These are phyloP conservation scores for Apodemia zela DNA, from an alignment of 2,888 invertebrate genomes.

Conservation along the genomic window DNA sequence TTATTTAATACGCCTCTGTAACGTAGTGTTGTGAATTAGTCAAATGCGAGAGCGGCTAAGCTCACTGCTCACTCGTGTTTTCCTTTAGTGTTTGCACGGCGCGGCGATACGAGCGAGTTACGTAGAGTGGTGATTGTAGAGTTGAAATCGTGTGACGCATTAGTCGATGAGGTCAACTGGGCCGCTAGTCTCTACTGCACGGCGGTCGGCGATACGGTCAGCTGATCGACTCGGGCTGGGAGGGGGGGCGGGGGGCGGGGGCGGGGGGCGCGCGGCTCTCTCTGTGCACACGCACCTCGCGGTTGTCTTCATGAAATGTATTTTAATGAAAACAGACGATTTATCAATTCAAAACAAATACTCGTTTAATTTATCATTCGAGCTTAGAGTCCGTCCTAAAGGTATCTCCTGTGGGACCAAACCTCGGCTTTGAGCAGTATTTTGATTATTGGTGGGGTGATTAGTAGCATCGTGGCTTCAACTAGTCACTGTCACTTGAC, in stretches of 20 bases:
- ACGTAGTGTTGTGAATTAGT: background rate
- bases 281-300: conserved; percentile 42
- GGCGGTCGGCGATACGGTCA: conserved; percentile 56
- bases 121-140: background rate
- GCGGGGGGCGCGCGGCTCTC: conserved; percentile 28
- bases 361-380: too few species aligned
- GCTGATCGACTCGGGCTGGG: conserved; percentile 61
- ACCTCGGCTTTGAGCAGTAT: too few species aligned
- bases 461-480: too few species aligned
- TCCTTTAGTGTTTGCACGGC: conserved; percentile 29
- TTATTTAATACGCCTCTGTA: background rate
- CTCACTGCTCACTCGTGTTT: conserved; percentile 36
- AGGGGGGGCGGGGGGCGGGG: conserved; percentile 27
- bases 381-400: too few species aligned
- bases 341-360: too few species aligned
- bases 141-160: conserved; percentile 45
- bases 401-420: too few species aligned
- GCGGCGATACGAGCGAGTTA: conserved; percentile 21
- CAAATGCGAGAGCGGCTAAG: background rate
- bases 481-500: too few species aligned
- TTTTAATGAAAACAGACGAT: too few species aligned
- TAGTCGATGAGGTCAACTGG: conserved; percentile 44
- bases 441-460: too few species aligned
- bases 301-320: too few species aligned
- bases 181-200: conserved; percentile 35